A percentile compares a stretch with the other conserved stretches of the same genome.
Conservation (phyloP, 1,140 invertebrate genomes). For the Nasonia giraulti region DNA sequence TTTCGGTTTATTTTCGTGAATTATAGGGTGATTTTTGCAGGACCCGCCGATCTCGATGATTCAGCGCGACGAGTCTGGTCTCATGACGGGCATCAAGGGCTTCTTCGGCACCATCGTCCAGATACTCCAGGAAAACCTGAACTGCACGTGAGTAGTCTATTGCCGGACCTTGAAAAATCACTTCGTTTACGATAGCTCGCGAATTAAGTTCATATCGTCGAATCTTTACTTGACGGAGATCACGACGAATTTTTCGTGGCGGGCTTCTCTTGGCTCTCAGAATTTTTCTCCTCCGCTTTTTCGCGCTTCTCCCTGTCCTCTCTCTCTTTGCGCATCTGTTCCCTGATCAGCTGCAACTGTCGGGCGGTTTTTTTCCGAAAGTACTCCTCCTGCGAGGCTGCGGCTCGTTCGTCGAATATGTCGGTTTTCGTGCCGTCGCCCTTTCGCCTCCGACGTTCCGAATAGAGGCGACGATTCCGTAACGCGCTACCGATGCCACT, state of each 20-base stretch:
- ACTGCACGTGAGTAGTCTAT: conserved; percentile 68
- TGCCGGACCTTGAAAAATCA: too few species aligned
- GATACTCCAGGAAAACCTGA: conserved; percentile 67
- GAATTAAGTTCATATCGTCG: too few species aligned
- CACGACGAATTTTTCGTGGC: conserved; percentile 19
- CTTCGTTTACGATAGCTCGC: too few species aligned
- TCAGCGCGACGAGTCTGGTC: conserved; percentile 53
- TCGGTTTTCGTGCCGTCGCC: conserved; percentile 64
- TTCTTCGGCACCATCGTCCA: conserved; percentile 69
- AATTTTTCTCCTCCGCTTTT: not conserved
- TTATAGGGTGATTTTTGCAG: conserved; percentile 53
- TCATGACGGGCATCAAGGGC: conserved; percentile 63
- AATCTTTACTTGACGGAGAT: not conserved
- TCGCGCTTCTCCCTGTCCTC: conserved; percentile 17
- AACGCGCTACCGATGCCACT: not conserved
- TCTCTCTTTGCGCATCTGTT: conserved; percentile 43
- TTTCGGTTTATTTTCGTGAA: not conserved
- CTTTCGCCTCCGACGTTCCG: conserved; percentile 58
- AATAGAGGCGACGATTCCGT: conserved; percentile 38
- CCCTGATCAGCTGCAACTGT: conserved; percentile 56
- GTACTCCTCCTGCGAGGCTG: conserved; percentile 64
- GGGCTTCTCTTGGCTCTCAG: not conserved
- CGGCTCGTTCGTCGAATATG: conserved; percentile 64
- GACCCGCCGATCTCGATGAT: conserved; percentile 68
- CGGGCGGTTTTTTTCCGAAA: conserved; percentile 62